phyloP scores from a whole-genome alignment of 2,888 invertebrate species.

The Subacronicta megacephala region DNA sequence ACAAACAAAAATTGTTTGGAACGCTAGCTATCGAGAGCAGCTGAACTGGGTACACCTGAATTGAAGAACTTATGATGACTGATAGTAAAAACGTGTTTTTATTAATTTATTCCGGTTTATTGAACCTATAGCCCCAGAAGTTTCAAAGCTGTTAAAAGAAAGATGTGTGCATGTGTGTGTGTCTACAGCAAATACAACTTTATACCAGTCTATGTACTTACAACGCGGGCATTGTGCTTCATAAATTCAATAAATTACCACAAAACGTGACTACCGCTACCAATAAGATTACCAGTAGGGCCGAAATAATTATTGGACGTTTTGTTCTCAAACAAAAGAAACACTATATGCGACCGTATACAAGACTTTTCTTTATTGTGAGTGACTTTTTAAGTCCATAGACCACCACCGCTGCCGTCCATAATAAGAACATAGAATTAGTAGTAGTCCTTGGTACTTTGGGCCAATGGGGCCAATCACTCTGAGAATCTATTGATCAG shows the following conservation, averaged over 20 bases:
- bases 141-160: background rate
- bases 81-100: no score
- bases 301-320: conserved; percentile 31
- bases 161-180: no score
- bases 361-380: background rate
- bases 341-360: background rate
- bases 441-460: background rate
- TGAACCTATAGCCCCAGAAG: background rate
- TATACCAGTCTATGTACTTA: background rate
- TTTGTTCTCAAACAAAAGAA: conserved; percentile 7
- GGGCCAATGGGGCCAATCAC: conserved; percentile 5
- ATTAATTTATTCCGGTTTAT: no score
- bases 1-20: background rate
- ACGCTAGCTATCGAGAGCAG: no score
- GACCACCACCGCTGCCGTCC: background rate
- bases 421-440: background rate
- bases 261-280: conserved; percentile 24
- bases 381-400: background rate
- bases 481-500: conserved; percentile 19
- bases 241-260: conserved; percentile 7
- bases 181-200: no score
- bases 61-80: no score
- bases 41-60: no score
- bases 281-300: conserved; percentile 22
- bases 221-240: background rate